Conservation (phyloP, 2,888 invertebrate genomes). For the Lithosia quadra region DNA sequence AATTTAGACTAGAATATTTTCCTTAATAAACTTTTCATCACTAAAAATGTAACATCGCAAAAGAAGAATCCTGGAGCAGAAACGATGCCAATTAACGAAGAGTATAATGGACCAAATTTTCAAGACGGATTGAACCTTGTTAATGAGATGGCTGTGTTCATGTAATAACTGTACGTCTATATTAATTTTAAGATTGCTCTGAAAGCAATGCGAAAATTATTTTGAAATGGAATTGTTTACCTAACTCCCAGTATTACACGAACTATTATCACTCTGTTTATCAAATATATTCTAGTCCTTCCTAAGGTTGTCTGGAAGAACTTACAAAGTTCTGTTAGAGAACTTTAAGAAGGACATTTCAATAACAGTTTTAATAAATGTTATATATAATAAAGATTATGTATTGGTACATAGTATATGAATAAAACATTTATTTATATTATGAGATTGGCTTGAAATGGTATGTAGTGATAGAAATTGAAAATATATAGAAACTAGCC, state of each 20-base stretch:
- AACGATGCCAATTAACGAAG: constrained; percentile 74
- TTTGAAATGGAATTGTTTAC: constrained; percentile 35
- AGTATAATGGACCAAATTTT: constrained; percentile 64
- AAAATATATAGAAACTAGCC: no score
- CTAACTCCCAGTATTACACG: neutral
- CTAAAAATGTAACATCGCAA: constrained; percentile 40
- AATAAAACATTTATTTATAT: no score
- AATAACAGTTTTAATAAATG: neutral
- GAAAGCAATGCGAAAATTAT: constrained; percentile 25
- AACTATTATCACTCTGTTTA: neutral
- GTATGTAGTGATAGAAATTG: no score
- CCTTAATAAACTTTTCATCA: constrained; percentile 33
- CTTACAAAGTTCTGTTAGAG: no score
- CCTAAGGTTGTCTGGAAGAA: constrained; percentile 1
- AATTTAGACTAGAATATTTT: constrained; percentile 23
- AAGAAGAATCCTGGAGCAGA: constrained; percentile 52
- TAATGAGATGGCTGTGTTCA: constrained; percentile 61
- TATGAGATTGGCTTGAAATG: no score
- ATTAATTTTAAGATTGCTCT: constrained; percentile 58
- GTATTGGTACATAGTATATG: no score
- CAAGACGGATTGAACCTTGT: constrained; percentile 64
- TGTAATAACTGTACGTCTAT: constrained; percentile 53
- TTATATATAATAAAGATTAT: no score
- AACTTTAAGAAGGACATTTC: neutral
- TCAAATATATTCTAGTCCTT: neutral